Base-by-base conservation (phyloP, 1,140 invertebrate species). In the Triops cancriformis region DNA sequence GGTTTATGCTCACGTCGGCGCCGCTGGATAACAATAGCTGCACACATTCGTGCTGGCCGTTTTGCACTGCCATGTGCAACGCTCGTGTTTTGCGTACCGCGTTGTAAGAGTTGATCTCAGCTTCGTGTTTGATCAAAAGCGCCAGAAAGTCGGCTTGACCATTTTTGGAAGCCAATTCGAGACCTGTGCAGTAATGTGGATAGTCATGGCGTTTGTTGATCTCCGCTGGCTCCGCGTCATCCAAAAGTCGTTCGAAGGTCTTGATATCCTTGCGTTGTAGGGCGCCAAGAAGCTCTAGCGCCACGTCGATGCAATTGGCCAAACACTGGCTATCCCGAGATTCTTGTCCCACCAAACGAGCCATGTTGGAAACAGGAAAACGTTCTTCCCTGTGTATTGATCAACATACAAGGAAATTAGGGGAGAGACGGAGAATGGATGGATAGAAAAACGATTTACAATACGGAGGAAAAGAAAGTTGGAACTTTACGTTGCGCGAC, bases 91-190 rank as follows among this genome's bases (percentile, higher is more conserved):
- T 78, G 31, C 28, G 26, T 12, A 14, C 11, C 0, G 31, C n/a
- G 26, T 78, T 78, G 72, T 74, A 73, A 28, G 73, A 27, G 26
- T 78, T 78, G 28, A 73, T 28, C 26, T 78, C 77, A 7, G 77
- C 77, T 41, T 73, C 77, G 73, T 43, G 26, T 28, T 74, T 42
- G 31, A 78, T 37, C 26, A 78, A 27, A 73, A 73, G 73, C 27
- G 64, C 83, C 0, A 90, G 87, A 77, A 89, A 91, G 1, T 89
- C 84, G 0, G 77, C n/a, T 1, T 81, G 78, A 6, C 83, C 82
- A 12, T 82, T 79, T n/a, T 76, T 80, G 37, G 87, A 85, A 0
- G 88, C 87, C 7, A 88, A 79, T 43, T 89, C 88, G 1, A 89
- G 83, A 72, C 85, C 86, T 0, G 86, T 88, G 79, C 87, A 87